Base-by-base conservation (phyloP, 2,797 vertebrate species). In the Pseudochromis fuscus region DNA sequence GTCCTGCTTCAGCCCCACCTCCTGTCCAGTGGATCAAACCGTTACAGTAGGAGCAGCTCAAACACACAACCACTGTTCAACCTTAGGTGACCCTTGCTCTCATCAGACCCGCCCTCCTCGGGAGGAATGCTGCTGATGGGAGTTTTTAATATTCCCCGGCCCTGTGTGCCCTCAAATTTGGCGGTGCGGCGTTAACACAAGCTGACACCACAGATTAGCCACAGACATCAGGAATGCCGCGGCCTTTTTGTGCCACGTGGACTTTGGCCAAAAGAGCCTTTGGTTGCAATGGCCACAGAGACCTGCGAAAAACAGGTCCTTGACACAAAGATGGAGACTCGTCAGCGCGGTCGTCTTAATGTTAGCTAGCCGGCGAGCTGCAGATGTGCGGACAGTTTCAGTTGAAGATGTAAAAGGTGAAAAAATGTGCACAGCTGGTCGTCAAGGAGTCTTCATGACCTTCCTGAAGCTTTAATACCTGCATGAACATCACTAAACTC, bases 171-270 rank as follows among this genome's bases (percentile, higher is more conserved):
- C 95, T 95, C 96, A 94, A 95, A 96, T 97, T 96, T 96, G 95
- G 96, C 94, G 94, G 95, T 94, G 96, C 95, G 94, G 95, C 94
- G 95, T 98, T 98, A 99, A 99, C 96, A 95, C 96, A 95, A 96
- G 95, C 96, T 98, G 98, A 99, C 98, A 98, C 95, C 95, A 90
- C 96, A 98, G 97, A 99, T 98, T 99, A 99, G 95, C 95, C 93
- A 94, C 96, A 98, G 97, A 98, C 97, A 98, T 96, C 95, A 97
- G 96, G 96, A 98, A 98, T 99, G 96, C 96, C 86, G 94, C 87
- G 92, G 95, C 93, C 85, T 93, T 96, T 98, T 97, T 96, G 96
- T 97, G 95, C 95, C 95, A 95, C 91, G 94, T 98, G 96, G 96
- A 97, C 93, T 89, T 89, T 89, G 92, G 96, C 97, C 98, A 99